Base-by-base conservation (phyloP, 2,888 invertebrate genomes). In the Clunio marinus region DNA sequence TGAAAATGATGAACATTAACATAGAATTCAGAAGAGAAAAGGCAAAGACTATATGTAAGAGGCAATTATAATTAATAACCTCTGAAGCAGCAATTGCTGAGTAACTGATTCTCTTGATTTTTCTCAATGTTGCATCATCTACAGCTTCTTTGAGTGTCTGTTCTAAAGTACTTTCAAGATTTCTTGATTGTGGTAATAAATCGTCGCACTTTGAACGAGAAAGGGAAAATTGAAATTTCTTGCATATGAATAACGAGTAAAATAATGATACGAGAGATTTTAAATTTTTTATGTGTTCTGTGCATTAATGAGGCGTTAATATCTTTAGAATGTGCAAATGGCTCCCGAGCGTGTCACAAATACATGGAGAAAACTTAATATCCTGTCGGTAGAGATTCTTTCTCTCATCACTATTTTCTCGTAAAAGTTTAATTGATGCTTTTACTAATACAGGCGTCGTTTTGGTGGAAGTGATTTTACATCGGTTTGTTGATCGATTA, bases 101-200 rank as follows among this genome's bases (percentile, higher is more conserved):
- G 73, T 88, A 88, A 74, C 88, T 88, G 80, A 86, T 83, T 70
- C 88, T 80, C 74, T 87, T 86, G 22, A 88, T 86, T 77, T 87
- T 87, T 69, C 85, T 82, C 73, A 87, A 88, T 0, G 88, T 88
- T 41, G 85, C 85, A 73, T 88, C 88, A 69, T 83, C 80, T 15
- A 87, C 78, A 0, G 88, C 85, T 75, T 88, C 87, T 70, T 83
- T 81, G 0, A 88, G 81, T 0, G 87, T 88, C 45, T 85, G 84
- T 73, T 86, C 86, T 59, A 88, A 74, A 59, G 83, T 86, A 7
- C 82, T 81, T 71, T 84, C 85, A 62, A 87, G 75, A 70, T 82
- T 75, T 15, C 75, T 75, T n/a, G 76, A 55, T 0, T 75, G 72
- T 46, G 27, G 51, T 22, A 66, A 58, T 55, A 66, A 66, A 22